These are phyloP conservation scores for Bambusicola thoracicus DNA, from an alignment of 2,113 vertebrate genomes.

Conservation along the genomic window DNA sequence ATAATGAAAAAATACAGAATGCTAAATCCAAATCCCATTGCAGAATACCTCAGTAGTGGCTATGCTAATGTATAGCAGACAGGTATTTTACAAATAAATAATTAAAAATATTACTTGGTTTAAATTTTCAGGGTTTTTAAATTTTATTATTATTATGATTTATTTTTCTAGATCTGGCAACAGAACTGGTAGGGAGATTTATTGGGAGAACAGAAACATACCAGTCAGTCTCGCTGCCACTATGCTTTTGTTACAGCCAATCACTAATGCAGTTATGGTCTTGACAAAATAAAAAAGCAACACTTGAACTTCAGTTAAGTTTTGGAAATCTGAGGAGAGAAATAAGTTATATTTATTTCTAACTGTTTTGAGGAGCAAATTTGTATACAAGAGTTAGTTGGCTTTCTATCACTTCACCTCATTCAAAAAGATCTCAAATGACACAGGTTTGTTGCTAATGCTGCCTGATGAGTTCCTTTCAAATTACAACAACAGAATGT, in stretches of 20 bases:
- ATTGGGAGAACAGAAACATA: accelerated
- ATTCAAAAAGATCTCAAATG: not conserved
- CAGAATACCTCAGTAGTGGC: not conserved
- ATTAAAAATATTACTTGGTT: not conserved
- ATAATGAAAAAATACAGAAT: slow-evolving; percentile 49
- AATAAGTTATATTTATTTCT: not conserved
- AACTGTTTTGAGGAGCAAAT: not conserved
- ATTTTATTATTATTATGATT: not conserved
- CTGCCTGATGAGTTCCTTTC: not conserved
- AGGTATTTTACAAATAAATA: not conserved
- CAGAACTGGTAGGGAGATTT: not conserved
- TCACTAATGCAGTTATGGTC: not conserved
- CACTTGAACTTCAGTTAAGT: not conserved
- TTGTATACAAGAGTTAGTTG: not conserved
- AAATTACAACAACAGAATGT: not conserved
- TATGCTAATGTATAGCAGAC: not conserved
- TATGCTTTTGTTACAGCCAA: not conserved
- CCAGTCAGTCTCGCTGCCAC: not conserved
- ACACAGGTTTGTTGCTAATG: not conserved
- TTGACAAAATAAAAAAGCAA: not conserved
- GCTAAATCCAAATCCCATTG: slow-evolving; percentile 21
- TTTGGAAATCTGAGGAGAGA: not conserved
- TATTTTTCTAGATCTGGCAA: not conserved
- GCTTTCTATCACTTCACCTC: not conserved
- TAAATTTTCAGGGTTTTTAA: not conserved